These are phyloP conservation scores for Jordanella pulchra DNA, from an alignment of 2,797 vertebrate genomes.

Conservation along the genomic window DNA sequence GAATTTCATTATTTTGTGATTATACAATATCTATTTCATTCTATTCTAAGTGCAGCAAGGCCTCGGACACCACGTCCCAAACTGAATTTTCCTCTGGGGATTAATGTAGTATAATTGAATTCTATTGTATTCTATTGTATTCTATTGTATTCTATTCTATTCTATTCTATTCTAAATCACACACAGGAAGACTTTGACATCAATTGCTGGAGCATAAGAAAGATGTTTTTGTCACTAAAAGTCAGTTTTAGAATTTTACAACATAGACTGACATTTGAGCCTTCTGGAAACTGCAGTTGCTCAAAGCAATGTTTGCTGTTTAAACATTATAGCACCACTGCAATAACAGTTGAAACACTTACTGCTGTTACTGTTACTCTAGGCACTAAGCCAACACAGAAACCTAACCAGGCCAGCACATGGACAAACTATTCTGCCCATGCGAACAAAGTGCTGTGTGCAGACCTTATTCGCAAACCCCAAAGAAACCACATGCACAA, in stretches of 20 bases:
- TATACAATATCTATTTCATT: no score
- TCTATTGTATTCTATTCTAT: no score
- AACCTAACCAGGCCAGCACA: conserved; percentile 34
- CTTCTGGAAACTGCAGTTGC: conserved; percentile 39
- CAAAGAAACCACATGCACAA: conserved; percentile 9
- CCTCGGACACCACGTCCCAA: no score
- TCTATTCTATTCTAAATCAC: neutral
- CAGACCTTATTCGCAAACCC: conserved; percentile 24
- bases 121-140: no score
- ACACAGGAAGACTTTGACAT: neutral
- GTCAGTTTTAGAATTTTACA: conserved; percentile 59
- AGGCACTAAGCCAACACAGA: conserved; percentile 60
- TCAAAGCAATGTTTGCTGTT: conserved; percentile 63
- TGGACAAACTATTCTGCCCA: conserved; percentile 21
- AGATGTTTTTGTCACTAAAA: conserved; percentile 20
- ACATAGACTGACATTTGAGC: conserved; percentile 50
- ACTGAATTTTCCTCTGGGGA: no score
- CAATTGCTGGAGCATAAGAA: conserved; percentile 1
- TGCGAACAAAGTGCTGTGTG: conserved; percentile 24
- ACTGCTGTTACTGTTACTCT: conserved; percentile 46
- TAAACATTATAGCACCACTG: conserved; percentile 56
- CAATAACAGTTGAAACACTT: conserved; percentile 57
- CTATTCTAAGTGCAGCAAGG: no score
- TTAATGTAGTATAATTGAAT: no score
- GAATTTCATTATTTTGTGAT: no score